Conservation (phyloP, 2,797 vertebrate genomes). For the Coendou prehensilis region DNA sequence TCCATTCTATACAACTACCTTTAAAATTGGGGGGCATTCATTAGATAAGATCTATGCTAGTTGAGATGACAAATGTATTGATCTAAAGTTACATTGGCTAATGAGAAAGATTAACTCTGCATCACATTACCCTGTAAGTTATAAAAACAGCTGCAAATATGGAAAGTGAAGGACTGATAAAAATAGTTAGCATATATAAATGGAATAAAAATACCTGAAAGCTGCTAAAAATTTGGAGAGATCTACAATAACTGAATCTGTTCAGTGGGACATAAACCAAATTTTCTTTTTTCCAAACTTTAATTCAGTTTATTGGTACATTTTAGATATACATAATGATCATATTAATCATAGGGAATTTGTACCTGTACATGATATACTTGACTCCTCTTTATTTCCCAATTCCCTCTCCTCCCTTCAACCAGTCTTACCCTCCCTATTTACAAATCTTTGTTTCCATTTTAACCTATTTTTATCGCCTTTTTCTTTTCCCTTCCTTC, state of each 20-base stretch:
- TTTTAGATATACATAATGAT: background rate
- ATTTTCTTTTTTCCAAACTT: constrained; percentile 47
- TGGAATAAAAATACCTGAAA: background rate
- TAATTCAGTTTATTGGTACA: background rate
- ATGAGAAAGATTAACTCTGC: background rate
- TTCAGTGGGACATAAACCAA: constrained; percentile 75
- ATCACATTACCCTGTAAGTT: background rate
- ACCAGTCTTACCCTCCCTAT: background rate
- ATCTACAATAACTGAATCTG: constrained; percentile 59
- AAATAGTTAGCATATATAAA: background rate
- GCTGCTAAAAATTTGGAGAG: constrained; percentile 16
- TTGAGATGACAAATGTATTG: background rate
- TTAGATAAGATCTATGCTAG: background rate
- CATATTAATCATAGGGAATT: background rate
- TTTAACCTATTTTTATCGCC: background rate
- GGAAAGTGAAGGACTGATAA: background rate
- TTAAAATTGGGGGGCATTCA: background rate
- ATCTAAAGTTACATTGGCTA: background rate
- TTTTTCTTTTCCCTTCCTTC: background rate
- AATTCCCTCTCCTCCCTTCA: background rate
- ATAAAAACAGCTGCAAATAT: background rate
- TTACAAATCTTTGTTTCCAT: background rate
- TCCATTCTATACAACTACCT: background rate
- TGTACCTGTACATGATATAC: background rate
- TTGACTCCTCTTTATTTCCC: background rate